Evolutionary conservation across 2,888 invertebrate species (phyloP), one percentile per base, ranked within the genome.

Genomic region (Hemicrepidius hirtus): DNA sequence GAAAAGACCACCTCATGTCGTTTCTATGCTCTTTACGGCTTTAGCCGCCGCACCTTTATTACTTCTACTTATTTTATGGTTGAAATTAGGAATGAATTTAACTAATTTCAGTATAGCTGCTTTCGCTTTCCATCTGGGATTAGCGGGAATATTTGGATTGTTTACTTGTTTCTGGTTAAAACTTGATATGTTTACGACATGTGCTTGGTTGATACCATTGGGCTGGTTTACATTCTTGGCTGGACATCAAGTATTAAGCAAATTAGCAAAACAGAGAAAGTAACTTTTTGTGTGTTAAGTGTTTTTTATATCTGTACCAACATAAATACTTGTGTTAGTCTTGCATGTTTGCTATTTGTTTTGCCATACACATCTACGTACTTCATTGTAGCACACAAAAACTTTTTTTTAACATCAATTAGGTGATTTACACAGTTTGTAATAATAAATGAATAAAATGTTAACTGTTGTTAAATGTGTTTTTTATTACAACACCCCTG

Each of bases 161-260:
- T 99, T 98, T 88, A 93, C 91, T 65, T 87, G 94, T 81, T 97
- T 99, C 88, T 99, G 98, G 98, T 87, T 97, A 79, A 90, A 93
- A 84, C 89, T 99, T 80, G 93, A 97, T 83, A 99, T 99, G 99
- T 99, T 99, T 89, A 92, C 94, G 78, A 98, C 99, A 16, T 88
- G 97, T 81, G 94, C 96, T 80, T 97, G 96, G 88, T 90, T 99
- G 80, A 88, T 95, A 77, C 92, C 95, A 72, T 89, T 99, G 68
- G 97, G 93, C 69, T 88, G 94, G 41, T 90, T 97, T 77, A 98
- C 98, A 68, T 98, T 99, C 90, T 90, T 99, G 41, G 92, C 95
- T 73, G 99, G 99, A 1, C 97, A 98, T 86, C 92, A 95, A 78
- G 90, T 99, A 84, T 90, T 99, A 80, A 93, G 96, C 71, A 90